These are phyloP conservation scores for Pyrgilauda ruficollis DNA, from an alignment of 2,113 vertebrate species.

Conservation along the genomic window DNA sequence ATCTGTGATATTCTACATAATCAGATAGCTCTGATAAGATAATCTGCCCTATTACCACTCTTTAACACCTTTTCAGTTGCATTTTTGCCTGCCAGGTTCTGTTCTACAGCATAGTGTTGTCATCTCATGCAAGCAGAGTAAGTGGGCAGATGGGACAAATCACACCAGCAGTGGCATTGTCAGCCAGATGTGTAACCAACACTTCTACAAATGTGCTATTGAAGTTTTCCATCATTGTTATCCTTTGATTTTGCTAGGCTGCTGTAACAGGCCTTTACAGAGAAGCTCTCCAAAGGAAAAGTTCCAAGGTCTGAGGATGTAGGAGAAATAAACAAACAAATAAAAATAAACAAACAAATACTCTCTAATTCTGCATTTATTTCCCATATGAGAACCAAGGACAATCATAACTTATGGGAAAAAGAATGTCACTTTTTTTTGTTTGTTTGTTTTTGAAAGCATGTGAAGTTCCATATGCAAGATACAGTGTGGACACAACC, in stretches of 20 bases:
- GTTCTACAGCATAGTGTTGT: not conserved
- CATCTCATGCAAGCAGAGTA: not conserved
- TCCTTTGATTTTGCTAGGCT: not conserved
- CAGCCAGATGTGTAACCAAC: not conserved
- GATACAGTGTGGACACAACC: not conserved
- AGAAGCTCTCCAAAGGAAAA: not conserved
- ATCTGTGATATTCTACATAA: not conserved
- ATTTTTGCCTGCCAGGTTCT: not conserved
- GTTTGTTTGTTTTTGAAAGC: not conserved
- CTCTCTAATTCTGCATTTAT: not conserved
- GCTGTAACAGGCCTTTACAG: not conserved
- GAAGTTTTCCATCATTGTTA: not conserved
- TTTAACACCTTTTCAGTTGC: not conserved
- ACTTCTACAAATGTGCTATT: not conserved
- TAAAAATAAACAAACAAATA: not conserved
- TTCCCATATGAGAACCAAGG: not conserved
- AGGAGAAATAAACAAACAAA: not conserved
- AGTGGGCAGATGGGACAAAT: not conserved
- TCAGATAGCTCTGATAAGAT: not conserved
- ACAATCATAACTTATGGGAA: not conserved
- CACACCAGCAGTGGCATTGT: not conserved
- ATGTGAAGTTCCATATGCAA: not conserved
- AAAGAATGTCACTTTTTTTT: not conserved
- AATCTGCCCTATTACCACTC: not conserved
- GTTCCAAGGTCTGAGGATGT: not conserved